These are phyloP conservation scores for Smittia sp. DNA, from an alignment of 2,888 invertebrate species.

Conservation along the genomic window DNA sequence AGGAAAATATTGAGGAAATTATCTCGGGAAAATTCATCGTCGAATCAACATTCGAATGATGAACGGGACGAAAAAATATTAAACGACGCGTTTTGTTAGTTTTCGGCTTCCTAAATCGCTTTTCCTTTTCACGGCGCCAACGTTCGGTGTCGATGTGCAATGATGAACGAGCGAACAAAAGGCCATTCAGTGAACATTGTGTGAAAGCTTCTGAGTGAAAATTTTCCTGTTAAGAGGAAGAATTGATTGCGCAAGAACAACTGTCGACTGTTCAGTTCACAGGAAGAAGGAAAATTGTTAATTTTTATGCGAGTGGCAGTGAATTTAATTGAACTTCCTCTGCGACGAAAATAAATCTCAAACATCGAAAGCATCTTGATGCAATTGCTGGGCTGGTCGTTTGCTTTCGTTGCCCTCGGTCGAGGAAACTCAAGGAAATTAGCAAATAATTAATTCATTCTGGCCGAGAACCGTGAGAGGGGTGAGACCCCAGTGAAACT, in stretches of 20 bases:
- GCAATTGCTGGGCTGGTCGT: neutral
- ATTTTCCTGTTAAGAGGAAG: constrained; percentile 3
- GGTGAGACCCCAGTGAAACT: constrained; percentile 32
- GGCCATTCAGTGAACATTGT: constrained; percentile 4
- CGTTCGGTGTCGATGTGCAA: neutral
- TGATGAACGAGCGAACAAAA: neutral
- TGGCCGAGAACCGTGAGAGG: constrained; percentile 32
- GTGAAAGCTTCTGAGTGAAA: neutral
- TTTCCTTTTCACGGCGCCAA: neutral
- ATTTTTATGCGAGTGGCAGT: neutral
- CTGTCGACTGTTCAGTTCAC: neutral
- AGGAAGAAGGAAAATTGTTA: constrained; percentile 2
- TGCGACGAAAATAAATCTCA: neutral
- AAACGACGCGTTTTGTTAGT: neutral
- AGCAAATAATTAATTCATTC: constrained; percentile 28
- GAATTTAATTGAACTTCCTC: neutral
- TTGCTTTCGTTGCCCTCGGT: neutral
- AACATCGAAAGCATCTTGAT: neutral
- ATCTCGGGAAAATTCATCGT: neutral
- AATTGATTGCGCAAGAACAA: constrained; percentile 13
- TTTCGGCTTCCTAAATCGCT: neutral
- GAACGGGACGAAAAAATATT: neutral
- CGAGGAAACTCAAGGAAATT: neutral
- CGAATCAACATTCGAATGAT: constrained; percentile 5
- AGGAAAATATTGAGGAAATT: constrained; percentile 20